Conservation (phyloP, 2,888 invertebrate species). For the Meta bourneti region DNA sequence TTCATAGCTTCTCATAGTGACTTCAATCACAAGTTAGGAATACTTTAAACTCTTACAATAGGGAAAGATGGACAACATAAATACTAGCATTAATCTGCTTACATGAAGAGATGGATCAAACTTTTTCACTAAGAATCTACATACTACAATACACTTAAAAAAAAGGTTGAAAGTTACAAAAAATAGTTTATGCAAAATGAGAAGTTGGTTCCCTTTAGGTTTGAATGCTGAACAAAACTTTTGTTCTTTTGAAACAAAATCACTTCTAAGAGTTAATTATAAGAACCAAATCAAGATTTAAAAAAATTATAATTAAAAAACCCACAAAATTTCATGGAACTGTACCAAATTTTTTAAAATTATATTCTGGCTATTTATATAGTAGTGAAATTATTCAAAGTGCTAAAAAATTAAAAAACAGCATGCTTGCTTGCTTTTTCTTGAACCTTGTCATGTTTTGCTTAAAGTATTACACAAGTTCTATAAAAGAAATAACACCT, state of each 20-base stretch:
- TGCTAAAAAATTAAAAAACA: not conserved
- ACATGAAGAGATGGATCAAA: too few species aligned
- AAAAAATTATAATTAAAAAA: not conserved
- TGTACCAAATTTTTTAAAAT: not conserved
- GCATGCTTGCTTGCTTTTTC: not conserved
- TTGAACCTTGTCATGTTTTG: not conserved
- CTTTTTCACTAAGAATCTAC: not conserved
- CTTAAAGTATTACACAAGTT: not conserved
- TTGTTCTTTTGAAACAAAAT: too few species aligned
- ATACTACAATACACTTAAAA: not conserved
- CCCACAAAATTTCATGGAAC: not conserved
- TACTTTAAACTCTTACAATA: too few species aligned
- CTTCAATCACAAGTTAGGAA: too few species aligned
- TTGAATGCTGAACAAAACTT: too few species aligned
- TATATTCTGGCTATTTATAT: not conserved
- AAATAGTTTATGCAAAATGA: too few species aligned
- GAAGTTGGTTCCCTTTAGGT: too few species aligned
- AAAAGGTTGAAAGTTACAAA: not conserved
- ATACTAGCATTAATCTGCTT: too few species aligned
- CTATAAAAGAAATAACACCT: not conserved
- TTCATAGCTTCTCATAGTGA: too few species aligned
- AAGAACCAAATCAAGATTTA: too few species aligned
- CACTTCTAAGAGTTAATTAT: too few species aligned
- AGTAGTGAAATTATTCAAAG: not conserved
- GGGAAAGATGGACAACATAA: too few species aligned